These are phyloP conservation scores for Ditula angustiorana DNA, from an alignment of 2,888 invertebrate genomes.

Conservation along the genomic window DNA sequence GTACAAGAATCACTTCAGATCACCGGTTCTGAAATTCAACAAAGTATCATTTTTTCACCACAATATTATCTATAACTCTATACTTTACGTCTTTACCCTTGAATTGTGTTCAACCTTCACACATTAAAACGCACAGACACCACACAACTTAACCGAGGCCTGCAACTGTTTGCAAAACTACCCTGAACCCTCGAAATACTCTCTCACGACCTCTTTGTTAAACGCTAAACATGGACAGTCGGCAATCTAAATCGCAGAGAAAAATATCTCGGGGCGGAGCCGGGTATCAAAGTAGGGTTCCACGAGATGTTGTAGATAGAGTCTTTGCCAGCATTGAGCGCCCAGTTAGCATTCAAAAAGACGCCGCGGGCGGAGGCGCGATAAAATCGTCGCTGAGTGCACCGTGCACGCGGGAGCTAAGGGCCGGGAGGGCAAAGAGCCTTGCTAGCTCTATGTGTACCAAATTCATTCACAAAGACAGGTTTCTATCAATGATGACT, in stretches of 20 bases:
- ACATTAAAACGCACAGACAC: background rate
- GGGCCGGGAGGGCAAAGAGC: constrained; percentile 11
- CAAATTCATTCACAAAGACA: too few species aligned
- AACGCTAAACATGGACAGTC: constrained; percentile 62
- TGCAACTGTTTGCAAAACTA: constrained; percentile 38
- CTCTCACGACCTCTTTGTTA: constrained; percentile 52
- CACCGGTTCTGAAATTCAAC: too few species aligned
- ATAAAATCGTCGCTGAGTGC: constrained; percentile 72
- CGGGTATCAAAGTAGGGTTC: constrained; percentile 71
- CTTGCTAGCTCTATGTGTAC: background rate
- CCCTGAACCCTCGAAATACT: constrained; percentile 32
- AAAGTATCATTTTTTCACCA: too few species aligned
- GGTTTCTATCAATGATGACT: too few species aligned
- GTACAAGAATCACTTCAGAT: too few species aligned
- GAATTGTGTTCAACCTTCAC: background rate
- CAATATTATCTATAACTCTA: too few species aligned
- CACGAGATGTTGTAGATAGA: constrained; percentile 70
- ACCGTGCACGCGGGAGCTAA: constrained; percentile 46
- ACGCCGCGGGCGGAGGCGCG: constrained; percentile 76
- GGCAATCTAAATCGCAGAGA: constrained; percentile 76
- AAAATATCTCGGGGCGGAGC: constrained; percentile 74
- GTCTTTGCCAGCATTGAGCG: constrained; percentile 68
- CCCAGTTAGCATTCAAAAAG: constrained; percentile 83
- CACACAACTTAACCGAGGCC: constrained; percentile 1
- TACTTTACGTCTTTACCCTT: too few species aligned